These are phyloP conservation scores for Platichthys flesus DNA, from an alignment of 2,113 vertebrate genomes.

Conservation along the genomic window DNA sequence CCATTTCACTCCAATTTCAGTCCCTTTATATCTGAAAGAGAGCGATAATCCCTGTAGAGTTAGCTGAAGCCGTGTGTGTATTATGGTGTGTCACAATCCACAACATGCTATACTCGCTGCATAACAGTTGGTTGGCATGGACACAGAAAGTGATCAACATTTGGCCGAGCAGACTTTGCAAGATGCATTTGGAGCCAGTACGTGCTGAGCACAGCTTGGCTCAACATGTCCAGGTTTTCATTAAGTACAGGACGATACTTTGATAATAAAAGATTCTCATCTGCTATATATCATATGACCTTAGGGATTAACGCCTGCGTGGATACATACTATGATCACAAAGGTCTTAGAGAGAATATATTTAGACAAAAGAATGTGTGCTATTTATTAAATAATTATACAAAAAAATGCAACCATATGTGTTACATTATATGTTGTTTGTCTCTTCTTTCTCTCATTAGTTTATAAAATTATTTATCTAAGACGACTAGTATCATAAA, in stretches of 20 bases:
- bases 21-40: not conserved
- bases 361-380: too few relatives aligned
- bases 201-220: not conserved
- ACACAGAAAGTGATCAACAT: constrained; percentile 5
- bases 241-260: not conserved
- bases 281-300: not conserved
- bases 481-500: too few relatives aligned
- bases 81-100: not conserved
- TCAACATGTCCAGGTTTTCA: not conserved
- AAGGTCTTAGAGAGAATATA: too few relatives aligned
- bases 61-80: not conserved
- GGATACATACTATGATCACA: not conserved
- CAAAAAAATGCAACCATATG: not conserved
- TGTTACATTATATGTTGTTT: not conserved
- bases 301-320: not conserved
- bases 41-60: not conserved
- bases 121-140: constrained; percentile 11
- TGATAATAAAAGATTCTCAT: not conserved
- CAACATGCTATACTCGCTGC: not conserved
- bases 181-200: not conserved
- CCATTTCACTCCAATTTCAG: not conserved
- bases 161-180: constrained; percentile 1
- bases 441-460: too few relatives aligned
- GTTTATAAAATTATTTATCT: too few relatives aligned
- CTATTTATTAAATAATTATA: too few relatives aligned